Base-by-base conservation (phyloP, 2,797 vertebrate genomes). In the Spatula clypeata region DNA sequence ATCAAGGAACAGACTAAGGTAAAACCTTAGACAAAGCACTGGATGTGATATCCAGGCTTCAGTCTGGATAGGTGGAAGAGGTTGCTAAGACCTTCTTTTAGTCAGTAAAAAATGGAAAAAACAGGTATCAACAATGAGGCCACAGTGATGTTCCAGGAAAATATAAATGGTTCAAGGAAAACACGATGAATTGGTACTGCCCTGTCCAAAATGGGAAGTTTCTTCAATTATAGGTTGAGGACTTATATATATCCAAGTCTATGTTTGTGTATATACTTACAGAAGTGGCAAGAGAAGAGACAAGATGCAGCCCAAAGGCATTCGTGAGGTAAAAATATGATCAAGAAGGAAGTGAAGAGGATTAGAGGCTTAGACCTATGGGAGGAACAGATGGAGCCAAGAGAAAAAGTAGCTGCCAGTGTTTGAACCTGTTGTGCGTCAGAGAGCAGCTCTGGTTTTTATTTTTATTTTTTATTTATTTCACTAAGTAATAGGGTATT, bases 121-220 rank as follows among this genome's bases (percentile, higher is more conserved):
- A 1, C 3, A 6, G n/a, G 10, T 7, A 26, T 24, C 32, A 60
- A 2, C 1, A 6, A 2, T 0, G 0, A 72, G 69, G 24, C 1
- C 18, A 24, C n/a, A 1, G 0, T 1, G 8, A 13, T 71, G 34
- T 17, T 26, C 36, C 9, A 1, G 17, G 34, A 4, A 47, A 79
- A 44, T 6, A 10, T 11, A 14, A 36, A 17, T 23, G 19, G 47
- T 27, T n/a, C 40, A 8, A 1, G 13, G n/a, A 4, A 44, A 81
- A 32, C 4, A 9, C 16, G 9, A 20, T 7, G 17, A 34, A 1
- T 4, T 7, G 38, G 44, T 34, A 53, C 32, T 20, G 20, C 23
- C 55, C 29, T 20, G 19, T 18, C 8, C 42, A 55, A 54, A 16
- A 20, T 5, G 8, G 76, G 15, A 16, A 2, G 1, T 11, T 58